Evolutionary conservation across 1,140 invertebrate species (phyloP).

Genomic region (Caenorhabditis inopinata): DNA sequence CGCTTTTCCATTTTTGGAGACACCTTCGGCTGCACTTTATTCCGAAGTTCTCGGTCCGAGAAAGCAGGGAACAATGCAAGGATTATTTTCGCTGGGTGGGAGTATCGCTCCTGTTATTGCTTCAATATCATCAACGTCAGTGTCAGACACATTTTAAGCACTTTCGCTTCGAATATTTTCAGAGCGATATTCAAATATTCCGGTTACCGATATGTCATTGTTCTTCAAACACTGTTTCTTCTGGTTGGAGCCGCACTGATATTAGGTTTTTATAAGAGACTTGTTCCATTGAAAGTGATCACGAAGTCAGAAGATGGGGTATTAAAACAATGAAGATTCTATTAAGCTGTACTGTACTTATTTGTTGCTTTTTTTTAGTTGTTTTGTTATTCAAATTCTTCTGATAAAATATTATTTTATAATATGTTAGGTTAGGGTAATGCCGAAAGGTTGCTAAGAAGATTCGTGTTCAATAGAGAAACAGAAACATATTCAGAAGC

Average conservation of each 20-base stretch:
- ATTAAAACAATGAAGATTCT: too few species aligned
- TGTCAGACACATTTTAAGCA: not conserved
- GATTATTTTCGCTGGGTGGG: constrained; percentile 45
- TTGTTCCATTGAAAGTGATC: constrained; percentile 43
- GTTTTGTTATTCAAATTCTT: not conserved
- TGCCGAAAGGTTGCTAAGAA: too few species aligned
- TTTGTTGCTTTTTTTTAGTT: not conserved
- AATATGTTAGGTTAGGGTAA: too few species aligned
- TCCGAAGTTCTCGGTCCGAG: constrained; percentile 49
- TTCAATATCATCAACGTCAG: constrained; percentile 44
- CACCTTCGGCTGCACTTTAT: constrained; percentile 42
- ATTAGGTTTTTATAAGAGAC: constrained; percentile 41
- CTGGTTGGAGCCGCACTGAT: constrained; percentile 37
- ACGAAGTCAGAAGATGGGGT: not conserved
- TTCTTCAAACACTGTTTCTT: constrained; percentile 34
- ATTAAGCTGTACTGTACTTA: too few species aligned
- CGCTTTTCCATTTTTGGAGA: constrained; percentile 42
- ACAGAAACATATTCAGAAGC: too few species aligned
- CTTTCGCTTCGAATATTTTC: not conserved
- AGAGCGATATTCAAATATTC: constrained; percentile 45
- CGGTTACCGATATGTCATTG: constrained; percentile 37
- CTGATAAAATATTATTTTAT: too few species aligned
- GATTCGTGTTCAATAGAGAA: too few species aligned
- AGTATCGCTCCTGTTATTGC: constrained; percentile 44
- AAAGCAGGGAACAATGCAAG: constrained; percentile 49